Conservation (phyloP, 2,113 vertebrate genomes). For the Podarcis muralis region DNA sequence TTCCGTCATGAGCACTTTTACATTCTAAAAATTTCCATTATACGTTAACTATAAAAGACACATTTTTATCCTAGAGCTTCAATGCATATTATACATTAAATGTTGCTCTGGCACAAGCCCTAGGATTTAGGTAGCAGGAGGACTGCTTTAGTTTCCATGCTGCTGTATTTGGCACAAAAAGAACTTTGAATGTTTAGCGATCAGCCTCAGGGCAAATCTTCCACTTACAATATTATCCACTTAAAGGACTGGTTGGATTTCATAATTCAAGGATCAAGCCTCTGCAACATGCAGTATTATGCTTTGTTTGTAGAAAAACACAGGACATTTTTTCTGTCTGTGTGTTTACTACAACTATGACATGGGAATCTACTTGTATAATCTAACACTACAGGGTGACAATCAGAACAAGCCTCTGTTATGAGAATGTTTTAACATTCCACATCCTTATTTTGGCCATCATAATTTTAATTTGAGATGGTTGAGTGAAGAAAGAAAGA, state of each 20-base stretch:
- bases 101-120: neutral
- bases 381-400: neutral
- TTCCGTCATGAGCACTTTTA: neutral
- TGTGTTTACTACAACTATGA: neutral
- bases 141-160: neutral
- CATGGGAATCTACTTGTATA: neutral
- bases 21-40: neutral
- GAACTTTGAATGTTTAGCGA: neutral
- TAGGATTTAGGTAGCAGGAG: neutral
- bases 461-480: neutral
- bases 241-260: neutral
- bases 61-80: neutral
- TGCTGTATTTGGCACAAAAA: neutral
- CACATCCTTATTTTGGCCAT: neutral
- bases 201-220: constrained; percentile 4
- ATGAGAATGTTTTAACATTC: neutral
- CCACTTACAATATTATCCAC: constrained; percentile 9
- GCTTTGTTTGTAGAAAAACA: neutral
- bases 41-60: neutral
- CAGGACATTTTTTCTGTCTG: neutral
- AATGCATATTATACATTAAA: neutral
- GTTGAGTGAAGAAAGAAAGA: neutral
- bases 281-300: neutral
- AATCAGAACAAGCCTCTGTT: neutral
- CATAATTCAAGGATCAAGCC: neutral